These are phyloP conservation scores for Melieria crassipennis DNA, from an alignment of 2,888 invertebrate genomes.

Conservation along the genomic window DNA sequence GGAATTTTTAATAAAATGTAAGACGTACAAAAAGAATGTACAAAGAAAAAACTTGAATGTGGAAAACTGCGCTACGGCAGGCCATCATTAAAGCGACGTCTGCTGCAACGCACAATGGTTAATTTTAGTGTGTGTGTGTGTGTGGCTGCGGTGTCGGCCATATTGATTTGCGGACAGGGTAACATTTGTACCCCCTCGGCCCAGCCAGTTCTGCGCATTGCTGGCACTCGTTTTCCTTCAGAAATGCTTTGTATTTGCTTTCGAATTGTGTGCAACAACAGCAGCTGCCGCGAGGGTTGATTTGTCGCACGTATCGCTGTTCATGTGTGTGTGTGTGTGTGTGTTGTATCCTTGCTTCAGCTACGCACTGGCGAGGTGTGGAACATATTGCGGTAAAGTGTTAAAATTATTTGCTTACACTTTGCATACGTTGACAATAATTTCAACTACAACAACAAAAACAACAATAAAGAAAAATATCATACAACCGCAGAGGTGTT, in stretches of 20 bases:
- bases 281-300: conserved; percentile 26
- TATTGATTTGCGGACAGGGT: conserved; percentile 50
- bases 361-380: conserved; percentile 28
- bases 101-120: background rate
- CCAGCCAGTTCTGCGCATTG: background rate
- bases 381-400: conserved; percentile 30
- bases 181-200: conserved; percentile 49
- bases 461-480: too few species aligned
- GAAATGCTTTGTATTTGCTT: background rate
- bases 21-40: too few species aligned
- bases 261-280: conserved; percentile 16
- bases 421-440: too few species aligned
- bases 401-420: conserved; percentile 24
- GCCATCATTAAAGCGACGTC: conserved; percentile 20
- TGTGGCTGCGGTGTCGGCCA: conserved; percentile 44
- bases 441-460: too few species aligned
- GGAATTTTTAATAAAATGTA: too few species aligned
- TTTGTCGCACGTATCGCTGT: conserved; percentile 8
- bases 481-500: too few species aligned
- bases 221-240: background rate
- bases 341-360: conserved; percentile 36
- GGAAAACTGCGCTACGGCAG: background rate
- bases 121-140: background rate
- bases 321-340: conserved; percentile 14
- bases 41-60: too few species aligned